Conservation (phyloP, 2,113 vertebrate genomes). For the Aphelocoma coerulescens region DNA sequence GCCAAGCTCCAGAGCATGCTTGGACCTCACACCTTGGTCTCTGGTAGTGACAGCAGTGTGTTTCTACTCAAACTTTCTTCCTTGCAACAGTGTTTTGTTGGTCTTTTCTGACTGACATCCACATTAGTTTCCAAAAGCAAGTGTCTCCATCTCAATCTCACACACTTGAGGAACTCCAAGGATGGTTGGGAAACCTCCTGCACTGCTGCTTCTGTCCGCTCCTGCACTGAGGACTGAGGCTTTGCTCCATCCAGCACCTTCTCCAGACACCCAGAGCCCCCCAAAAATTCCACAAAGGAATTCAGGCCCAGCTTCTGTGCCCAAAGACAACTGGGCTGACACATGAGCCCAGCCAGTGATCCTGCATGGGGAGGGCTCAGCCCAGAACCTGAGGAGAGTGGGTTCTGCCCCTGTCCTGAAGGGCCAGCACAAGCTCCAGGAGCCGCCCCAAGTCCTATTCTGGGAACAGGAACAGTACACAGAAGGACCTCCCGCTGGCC, state of each 20-base stretch:
- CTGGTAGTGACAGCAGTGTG: accelerated
- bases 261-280: not conserved
- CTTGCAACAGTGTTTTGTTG: not conserved
- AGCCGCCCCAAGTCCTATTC: constrained; percentile 52
- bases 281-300: not conserved
- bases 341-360: accelerated
- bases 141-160: not conserved
- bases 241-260: not conserved
- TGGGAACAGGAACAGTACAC: constrained; percentile 34
- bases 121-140: not conserved
- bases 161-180: not conserved
- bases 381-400: not conserved
- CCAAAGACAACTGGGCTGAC: not conserved
- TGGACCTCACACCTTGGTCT: not conserved
- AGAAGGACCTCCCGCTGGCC: constrained; percentile 45
- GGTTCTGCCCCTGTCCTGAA: not conserved
- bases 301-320: not conserved
- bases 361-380: not conserved
- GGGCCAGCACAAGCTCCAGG: not conserved
- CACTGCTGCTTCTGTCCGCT: not conserved
- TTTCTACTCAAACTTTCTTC: not conserved
- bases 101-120: not conserved
- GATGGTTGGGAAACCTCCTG: not conserved
- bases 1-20: not conserved
- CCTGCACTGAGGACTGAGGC: not conserved